Evolutionary conservation across 37 sponge, comb jelly and placozoan species (phyloP).

Genomic region (Cladorhizidae sp.): DNA sequence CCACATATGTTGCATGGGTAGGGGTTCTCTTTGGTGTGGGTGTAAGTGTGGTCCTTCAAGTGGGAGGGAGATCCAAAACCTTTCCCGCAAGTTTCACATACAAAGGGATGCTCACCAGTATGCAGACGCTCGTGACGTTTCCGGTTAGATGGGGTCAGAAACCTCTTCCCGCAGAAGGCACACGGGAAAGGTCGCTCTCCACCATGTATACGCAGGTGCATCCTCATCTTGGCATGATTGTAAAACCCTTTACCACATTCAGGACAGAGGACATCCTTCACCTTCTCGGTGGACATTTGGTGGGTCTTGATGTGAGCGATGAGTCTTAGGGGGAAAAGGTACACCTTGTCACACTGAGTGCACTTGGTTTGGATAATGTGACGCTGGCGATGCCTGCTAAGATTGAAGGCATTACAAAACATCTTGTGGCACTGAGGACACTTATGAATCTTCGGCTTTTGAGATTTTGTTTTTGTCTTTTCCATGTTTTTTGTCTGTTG

Average conservation of each 20-base stretch:
- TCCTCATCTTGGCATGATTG: constrained; percentile 28
- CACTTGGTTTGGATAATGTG: constrained; percentile 25
- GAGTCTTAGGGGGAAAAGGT: constrained; percentile 19
- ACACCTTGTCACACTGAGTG: constrained; percentile 24
- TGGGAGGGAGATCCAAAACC: constrained; percentile 34
- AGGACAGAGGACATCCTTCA: constrained; percentile 7
- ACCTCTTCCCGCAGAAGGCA: constrained; percentile 31
- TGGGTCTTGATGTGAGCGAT: constrained; percentile 12
- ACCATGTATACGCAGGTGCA: constrained; percentile 19
- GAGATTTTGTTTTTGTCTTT: constrained; percentile 3
- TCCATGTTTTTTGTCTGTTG: no score
- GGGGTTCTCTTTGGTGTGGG: constrained; percentile 43
- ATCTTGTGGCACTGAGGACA: constrained; percentile 24
- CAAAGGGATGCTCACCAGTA: constrained; percentile 14
- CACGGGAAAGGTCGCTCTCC: constrained; percentile 24
- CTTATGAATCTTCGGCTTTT: constrained; percentile 18
- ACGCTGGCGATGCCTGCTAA: constrained; percentile 6
- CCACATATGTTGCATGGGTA: constrained; percentile 31
- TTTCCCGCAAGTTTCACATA: constrained; percentile 35
- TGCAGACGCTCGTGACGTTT: constrained; percentile 43
- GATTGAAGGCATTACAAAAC: background rate
- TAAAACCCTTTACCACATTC: constrained; percentile 32
- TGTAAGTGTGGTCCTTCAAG: constrained; percentile 19
- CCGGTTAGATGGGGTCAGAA: constrained; percentile 10
- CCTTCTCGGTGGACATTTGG: constrained; percentile 17